Percentiles rank a stretch among this genome's conserved stretches.
Conservation (phyloP, 1,140 invertebrate species). For the Drosophila lowei region DNA sequence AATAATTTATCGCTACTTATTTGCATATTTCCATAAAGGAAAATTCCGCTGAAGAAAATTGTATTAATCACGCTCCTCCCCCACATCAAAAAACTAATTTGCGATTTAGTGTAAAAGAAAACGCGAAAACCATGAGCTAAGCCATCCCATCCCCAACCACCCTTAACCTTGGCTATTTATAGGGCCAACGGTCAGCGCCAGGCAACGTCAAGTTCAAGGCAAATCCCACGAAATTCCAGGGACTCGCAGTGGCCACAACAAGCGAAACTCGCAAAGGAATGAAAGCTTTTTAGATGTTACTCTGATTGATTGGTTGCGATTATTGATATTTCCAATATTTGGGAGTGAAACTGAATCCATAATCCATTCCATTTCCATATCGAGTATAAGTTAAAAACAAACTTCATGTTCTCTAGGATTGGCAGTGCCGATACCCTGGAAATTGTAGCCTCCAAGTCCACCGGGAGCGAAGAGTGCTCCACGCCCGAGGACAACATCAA, state of each 20-base stretch:
- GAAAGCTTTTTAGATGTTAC: conserved; percentile 4
- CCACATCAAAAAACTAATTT: conserved; percentile 17
- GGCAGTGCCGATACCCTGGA: conserved; percentile 80
- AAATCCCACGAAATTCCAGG: conserved; percentile 38
- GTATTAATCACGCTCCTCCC: conserved; percentile 48
- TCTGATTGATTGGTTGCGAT: conserved; percentile 48
- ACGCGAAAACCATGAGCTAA: conserved; percentile 3
- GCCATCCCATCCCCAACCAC: conserved; percentile 15
- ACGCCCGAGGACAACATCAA: conserved; percentile 90
- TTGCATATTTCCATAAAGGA: conserved; percentile 36
- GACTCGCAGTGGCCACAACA: conserved; percentile 56
- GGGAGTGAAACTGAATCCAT: not conserved
- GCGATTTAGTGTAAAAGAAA: conserved; percentile 29
- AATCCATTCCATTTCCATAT: not conserved
- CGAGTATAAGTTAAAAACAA: not conserved
- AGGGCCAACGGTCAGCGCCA: conserved; percentile 17
- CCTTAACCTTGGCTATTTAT: conserved; percentile 68
- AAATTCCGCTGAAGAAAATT: conserved; percentile 45
- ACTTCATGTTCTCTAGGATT: conserved; percentile 54
- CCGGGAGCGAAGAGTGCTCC: conserved; percentile 77
- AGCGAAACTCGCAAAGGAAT: conserved; percentile 33
- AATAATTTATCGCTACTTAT: conserved; percentile 41
- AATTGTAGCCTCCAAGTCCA: conserved; percentile 80
- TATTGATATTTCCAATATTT: not conserved
- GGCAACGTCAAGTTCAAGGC: conserved; percentile 70